Evolutionary conservation across 2,113 vertebrate species (phyloP).

Genomic region (Benitochromis conjunctus): DNA sequence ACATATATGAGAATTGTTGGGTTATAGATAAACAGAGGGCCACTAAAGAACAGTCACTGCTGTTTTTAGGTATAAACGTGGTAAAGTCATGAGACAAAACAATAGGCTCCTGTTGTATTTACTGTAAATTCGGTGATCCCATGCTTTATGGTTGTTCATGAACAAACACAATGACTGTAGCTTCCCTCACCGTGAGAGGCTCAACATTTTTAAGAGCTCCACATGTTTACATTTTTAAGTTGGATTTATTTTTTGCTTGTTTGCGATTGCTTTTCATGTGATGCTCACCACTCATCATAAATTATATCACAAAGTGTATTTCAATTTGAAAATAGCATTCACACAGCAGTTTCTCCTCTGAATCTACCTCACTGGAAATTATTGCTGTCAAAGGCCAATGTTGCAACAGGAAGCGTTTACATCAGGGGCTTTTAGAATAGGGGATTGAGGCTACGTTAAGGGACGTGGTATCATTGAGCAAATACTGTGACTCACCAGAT

Average conservation of each 20-base stretch:
- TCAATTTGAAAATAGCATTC: neutral
- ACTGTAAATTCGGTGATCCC: slow-evolving; percentile 20
- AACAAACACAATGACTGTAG: neutral
- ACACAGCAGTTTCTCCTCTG: neutral
- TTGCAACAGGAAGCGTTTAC: neutral
- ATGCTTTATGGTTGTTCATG: neutral
- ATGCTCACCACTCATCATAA: neutral
- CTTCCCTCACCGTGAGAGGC: neutral
- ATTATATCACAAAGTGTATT: neutral
- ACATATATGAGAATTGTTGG: neutral
- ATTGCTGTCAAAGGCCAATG: neutral
- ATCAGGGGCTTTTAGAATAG: neutral
- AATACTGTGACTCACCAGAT: neutral
- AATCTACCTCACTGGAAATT: neutral
- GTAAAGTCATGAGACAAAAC: neutral
- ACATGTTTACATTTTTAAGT: neutral
- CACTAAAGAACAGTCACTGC: neutral
- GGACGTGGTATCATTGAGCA: neutral
- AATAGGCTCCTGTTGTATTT: neutral
- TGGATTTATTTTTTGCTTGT: neutral
- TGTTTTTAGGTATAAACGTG: neutral
- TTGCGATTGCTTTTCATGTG: neutral
- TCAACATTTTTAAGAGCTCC: neutral
- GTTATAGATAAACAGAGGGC: neutral
- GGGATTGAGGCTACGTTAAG: neutral